Evolutionary conservation across 2,113 vertebrate species (phyloP), one percentile per base, ranked within the genome.

Genomic region (Excalfactoria chinensis): DNA sequence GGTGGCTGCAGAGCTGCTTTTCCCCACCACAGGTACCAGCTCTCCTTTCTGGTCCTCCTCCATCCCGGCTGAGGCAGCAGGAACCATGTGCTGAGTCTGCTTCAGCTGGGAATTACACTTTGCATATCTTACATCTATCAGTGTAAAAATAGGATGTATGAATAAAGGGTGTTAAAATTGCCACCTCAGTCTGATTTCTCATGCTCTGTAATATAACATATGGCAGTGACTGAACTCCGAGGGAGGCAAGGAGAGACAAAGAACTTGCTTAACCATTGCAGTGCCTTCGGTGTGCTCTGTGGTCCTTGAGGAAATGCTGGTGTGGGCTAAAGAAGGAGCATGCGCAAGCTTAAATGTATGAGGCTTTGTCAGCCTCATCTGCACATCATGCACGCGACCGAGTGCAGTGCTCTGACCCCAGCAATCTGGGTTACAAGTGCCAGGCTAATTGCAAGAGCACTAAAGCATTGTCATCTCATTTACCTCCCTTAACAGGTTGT

Each of bases 111-210:
- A 95, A 88, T 93, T 93, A 75, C 69, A 81, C 89, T 90, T 93
- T 88, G 87, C 93, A 95, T 96, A 96, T 95, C 95, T 93, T 96
- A 93, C 69, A 95, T 95, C 85, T 85, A 93, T 86, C 85, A 88
- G 93, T 88, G 87, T 69, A 95, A 96, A 96, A 96, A 96, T 95
- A 96, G 96, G 93, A 93, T 86, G 79, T 86, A 95, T 95, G 96
- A 96, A 96, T 96, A 93, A 84, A 95, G 96, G 82, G 96, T 96
- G 96, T 95, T 96, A 96, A 96, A 96, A 93, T 88, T 96, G 94
- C 91, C 95, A 95, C 95, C 95, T 96, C 91, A 78, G 79, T 93
- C 89, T 95, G 95, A 90, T 96, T 96, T 93, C 91, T 93, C 89
- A 93, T 95, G 89, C 93, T 95, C 79, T 92, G 88, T 88, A 93